Conservation (phyloP, 2,797 vertebrate genomes). For the Melanotaenia nigrans region DNA sequence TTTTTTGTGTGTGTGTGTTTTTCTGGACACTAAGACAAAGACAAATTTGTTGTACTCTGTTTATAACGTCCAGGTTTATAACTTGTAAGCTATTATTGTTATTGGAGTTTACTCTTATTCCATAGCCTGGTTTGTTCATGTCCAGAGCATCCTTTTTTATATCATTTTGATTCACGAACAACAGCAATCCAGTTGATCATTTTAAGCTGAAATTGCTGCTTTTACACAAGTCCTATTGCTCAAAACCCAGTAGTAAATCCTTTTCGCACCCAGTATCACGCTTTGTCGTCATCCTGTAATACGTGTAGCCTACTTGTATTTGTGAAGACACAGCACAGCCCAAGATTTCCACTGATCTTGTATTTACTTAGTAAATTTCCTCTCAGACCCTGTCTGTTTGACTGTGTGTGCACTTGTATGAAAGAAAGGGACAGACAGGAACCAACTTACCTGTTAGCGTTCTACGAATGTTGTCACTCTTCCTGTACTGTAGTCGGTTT, state of each 20-base stretch:
- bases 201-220: constrained; percentile 22
- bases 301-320: constrained; percentile 31
- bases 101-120: constrained; percentile 47
- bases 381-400: constrained; percentile 18
- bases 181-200: constrained; percentile 8
- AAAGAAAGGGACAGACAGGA: not conserved
- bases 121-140: constrained; percentile 36
- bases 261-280: constrained; percentile 25
- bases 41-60: constrained; percentile 54
- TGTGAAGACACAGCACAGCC: constrained; percentile 42
- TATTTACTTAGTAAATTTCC: constrained; percentile 34
- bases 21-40: constrained; percentile 44
- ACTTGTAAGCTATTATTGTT: constrained; percentile 36
- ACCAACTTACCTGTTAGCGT: constrained; percentile 12
- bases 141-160: constrained; percentile 30
- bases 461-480: constrained; percentile 39
- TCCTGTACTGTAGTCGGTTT: constrained; percentile 32
- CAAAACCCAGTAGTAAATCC: constrained; percentile 12
- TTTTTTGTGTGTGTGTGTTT: not conserved
- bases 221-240: not conserved
- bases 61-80: constrained; percentile 44
- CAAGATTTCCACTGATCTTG: constrained; percentile 26
- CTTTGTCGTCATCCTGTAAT: constrained; percentile 5
- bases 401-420: constrained; percentile 16
- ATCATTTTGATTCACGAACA: constrained; percentile 19